Base-by-base conservation (phyloP, 2,888 invertebrate genomes). In the Meloe dianella region DNA sequence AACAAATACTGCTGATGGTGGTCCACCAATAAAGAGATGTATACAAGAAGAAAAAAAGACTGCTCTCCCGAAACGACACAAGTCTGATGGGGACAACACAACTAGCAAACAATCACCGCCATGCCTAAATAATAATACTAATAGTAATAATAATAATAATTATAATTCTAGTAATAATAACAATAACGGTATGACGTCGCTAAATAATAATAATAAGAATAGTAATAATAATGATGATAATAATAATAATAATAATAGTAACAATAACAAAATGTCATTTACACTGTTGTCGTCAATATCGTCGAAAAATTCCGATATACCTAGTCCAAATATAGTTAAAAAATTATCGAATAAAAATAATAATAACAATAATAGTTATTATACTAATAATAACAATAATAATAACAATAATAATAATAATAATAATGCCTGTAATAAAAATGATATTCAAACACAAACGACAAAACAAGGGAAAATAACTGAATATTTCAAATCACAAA, bases 401-500 rank as follows among this genome's bases (percentile, higher is more conserved):
- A 61, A 56, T 64, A 41, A 12, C 24, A 67, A 65, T 59, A 64
- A 41, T 57, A 61, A 60, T 24, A 64, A 65, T 47, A 58, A 41
- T 57, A 57, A 64, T 60, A 63, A 57, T 65, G n/a, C n/a, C n/a
- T n/a, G n/a, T n/a, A 67, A 32, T 38, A 59, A 38, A 35, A 29
- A 10, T 24, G 58, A 67, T 64, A 59, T 41, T 47, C 61, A 61
- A 64, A 57, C 61, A 32, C 58, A 58, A 58, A 29, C 51, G 51
- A 38, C 63, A 30, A 68, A 68, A 58, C 93, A 92, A 83, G 93
- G 92, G 60, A 92, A 93, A 83, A 94, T 94, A 80, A 92, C 92
- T 29, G 93, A 93, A 79, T 94, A 91, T 83, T 94, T 93, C 83
- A 94, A 92, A 82, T 90, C 92, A 71, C 93, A 93, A 84, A 90